Conservation (phyloP, 2,113 vertebrate species). For the Mesembrinibis cayennensis region DNA sequence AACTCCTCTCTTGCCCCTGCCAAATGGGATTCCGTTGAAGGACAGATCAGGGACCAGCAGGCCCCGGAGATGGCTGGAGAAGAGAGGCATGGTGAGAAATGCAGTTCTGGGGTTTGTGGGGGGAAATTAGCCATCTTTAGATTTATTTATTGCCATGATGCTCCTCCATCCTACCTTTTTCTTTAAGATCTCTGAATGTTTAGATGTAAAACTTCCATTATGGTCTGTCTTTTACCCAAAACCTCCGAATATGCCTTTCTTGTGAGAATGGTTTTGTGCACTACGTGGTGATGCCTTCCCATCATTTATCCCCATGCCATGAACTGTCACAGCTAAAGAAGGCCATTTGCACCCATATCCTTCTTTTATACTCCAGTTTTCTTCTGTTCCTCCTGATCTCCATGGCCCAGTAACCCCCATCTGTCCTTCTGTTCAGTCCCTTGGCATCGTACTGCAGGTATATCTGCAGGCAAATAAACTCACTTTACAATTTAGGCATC, state of each 20-base stretch:
- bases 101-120: not conserved
- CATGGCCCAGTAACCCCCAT: not conserved
- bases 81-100: not conserved
- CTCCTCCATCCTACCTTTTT: not conserved
- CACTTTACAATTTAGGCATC: not conserved
- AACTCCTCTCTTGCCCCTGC: not conserved
- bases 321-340: not conserved
- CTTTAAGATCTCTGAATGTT: not conserved
- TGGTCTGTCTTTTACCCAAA: not conserved
- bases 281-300: not conserved
- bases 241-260: not conserved
- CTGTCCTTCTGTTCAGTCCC: not conserved
- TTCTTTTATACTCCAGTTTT: not conserved
- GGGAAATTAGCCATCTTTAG: not conserved
- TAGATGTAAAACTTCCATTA: not conserved
- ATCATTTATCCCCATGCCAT: not conserved
- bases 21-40: not conserved
- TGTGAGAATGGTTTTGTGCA: not conserved
- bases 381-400: not conserved
- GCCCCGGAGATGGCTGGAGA: not conserved
- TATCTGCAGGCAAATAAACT: slow-evolving; percentile 11
- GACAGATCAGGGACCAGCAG: not conserved
- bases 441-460: not conserved
- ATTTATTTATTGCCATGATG: not conserved
- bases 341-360: not conserved